Evolutionary conservation across 2,888 invertebrate genomes (phyloP).

Genomic region (Megastigmus dorsalis): DNA sequence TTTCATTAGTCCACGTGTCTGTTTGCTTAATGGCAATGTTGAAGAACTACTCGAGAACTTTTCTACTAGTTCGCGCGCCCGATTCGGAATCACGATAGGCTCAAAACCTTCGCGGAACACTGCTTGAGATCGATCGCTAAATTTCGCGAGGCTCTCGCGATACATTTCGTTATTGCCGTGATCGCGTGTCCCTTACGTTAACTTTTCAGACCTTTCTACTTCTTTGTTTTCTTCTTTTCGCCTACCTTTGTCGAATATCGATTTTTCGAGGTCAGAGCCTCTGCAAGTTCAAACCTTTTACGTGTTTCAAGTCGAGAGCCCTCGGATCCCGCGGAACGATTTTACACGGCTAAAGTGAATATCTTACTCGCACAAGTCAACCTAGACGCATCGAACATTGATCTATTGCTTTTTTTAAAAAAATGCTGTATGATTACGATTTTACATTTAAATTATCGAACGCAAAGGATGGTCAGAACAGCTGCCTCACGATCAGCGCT

Average conservation of each 20-base stretch:
- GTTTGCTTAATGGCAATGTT: conserved; percentile 43
- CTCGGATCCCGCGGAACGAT: too few relatives aligned
- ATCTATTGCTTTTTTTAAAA: too few relatives aligned
- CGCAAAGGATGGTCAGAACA: too few relatives aligned
- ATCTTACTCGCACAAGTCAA: too few relatives aligned
- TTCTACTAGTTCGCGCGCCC: conserved; percentile 34
- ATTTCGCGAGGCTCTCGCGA: conserved; percentile 7
- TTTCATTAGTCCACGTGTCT: conserved; percentile 50
- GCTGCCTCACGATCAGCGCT: neutral
- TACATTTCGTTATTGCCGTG: neutral
- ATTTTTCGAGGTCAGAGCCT: conserved; percentile 30
- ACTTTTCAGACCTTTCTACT: neutral
- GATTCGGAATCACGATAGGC: conserved; percentile 20
- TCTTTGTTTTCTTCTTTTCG: conserved; percentile 24
- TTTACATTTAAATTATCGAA: too few relatives aligned
- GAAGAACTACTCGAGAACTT: conserved; percentile 51
- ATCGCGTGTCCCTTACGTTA: conserved; percentile 30
- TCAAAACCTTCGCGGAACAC: conserved; percentile 1
- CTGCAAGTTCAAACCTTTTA: conserved; percentile 14
- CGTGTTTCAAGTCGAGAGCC: too few relatives aligned
- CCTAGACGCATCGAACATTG: too few relatives aligned
- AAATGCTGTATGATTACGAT: too few relatives aligned
- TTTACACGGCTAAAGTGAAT: too few relatives aligned
- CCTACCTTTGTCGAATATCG: conserved; percentile 5
- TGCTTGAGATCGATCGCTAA: conserved; percentile 25